Evolutionary conservation across 2,113 vertebrate species (phyloP), one percentile per base, ranked within the genome.

Genomic region (Scophthalmus maximus): DNA sequence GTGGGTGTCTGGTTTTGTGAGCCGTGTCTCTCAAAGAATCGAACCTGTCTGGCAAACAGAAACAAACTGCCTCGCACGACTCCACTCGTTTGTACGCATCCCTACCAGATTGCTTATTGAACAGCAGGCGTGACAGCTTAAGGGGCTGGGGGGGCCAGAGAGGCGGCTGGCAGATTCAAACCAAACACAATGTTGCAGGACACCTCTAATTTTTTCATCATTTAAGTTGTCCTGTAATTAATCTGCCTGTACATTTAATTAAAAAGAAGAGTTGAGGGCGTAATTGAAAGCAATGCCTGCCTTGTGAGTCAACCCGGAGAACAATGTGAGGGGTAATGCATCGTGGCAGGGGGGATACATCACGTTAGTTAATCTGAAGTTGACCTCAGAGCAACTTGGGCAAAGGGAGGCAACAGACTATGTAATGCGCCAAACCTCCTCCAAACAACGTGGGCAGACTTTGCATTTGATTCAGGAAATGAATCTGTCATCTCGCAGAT

Each of bases 181-280:
- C 65, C 79, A 62, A 74, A 73, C 65, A 65, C 83, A 77, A 86
- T 79, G 81, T 89, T 92, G 76, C 69, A 59, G 82, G 91, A 89
- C 88, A 88, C 80, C 68, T 86, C 81, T 78, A 86, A 84, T 84
- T 85, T 92, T 87, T 88, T 76, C 71, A 83, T 90, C 85, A 81
- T 91, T 90, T 87, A 91, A 82, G 79, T 73, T 60, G 74, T 83
- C 85, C 75, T 57, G 73, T 88, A 91, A 92, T 93, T 92, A 92
- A 94, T 93, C 90, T 88, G 87, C 78, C 87, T 78, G 82, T 84
- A 87, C 70, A 49, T 93, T 94, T 93, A 93, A 93, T 94, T 94
- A 93, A 93, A 93, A 88, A 89, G 85, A 92, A 92, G 92, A 92
- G 90, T 92, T 92, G 88, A 81, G 80, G 82, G 80, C 58, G 87